Conservation (phyloP, 2,113 vertebrate species). For the Poeciliopsis retropinna region DNA sequence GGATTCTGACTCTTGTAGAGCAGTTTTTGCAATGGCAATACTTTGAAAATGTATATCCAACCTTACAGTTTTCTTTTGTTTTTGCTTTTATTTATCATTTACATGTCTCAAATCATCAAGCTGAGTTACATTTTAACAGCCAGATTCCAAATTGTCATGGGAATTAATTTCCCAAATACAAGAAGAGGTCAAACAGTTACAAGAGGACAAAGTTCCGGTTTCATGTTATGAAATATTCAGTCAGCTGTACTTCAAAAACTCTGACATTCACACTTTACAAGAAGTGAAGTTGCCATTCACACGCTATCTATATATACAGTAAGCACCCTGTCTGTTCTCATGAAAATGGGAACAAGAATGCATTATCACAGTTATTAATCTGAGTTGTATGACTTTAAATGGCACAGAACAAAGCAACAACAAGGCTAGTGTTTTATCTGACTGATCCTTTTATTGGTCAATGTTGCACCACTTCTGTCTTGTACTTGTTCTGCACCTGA, state of each 20-base stretch:
- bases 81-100: neutral
- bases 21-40: too few species aligned
- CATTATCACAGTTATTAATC: neutral
- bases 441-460: neutral
- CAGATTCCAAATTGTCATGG: neutral
- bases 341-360: neutral
- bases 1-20: too few species aligned
- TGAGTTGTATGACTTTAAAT: neutral
- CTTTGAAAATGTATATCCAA: too few species aligned
- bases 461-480: neutral
- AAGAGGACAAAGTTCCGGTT: neutral
- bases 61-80: too few species aligned
- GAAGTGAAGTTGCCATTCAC: neutral
- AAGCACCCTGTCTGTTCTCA: slow-evolving; percentile 9
- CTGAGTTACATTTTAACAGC: neutral
- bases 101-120: neutral
- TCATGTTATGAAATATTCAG: neutral
- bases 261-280: neutral
- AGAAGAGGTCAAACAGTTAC: neutral
- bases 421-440: neutral
- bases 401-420: neutral
- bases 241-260: neutral
- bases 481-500: neutral
- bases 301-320: neutral
- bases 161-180: neutral